Conservation (phyloP, 2,797 vertebrate species). For the Avahi laniger region DNA sequence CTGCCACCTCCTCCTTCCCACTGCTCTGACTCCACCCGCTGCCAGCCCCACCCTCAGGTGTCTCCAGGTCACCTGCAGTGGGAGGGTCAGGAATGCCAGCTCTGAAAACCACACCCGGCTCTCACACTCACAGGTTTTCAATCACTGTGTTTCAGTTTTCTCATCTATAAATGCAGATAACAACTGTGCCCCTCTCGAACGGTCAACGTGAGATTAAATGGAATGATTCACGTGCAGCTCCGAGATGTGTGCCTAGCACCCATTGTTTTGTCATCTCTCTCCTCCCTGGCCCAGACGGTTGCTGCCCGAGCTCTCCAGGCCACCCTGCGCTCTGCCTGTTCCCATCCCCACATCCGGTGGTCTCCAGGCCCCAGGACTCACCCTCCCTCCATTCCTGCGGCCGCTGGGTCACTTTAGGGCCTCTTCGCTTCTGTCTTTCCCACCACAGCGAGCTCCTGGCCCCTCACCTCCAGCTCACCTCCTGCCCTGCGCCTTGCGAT, state of each 20-base stretch:
- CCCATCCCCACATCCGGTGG: fast-evolving
- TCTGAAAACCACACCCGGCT: not conserved
- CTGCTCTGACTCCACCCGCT: not conserved
- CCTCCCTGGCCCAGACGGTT: not conserved
- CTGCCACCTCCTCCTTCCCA: not conserved
- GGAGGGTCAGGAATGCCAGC: not conserved
- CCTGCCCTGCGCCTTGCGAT: not conserved
- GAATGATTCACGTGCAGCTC: not conserved
- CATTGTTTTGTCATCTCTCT: not conserved
- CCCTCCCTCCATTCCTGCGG: not conserved
- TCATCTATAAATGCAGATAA: not conserved
- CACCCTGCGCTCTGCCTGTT: not conserved
- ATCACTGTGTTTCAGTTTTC: not conserved
- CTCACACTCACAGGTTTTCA: not conserved
- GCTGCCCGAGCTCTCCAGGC: not conserved
- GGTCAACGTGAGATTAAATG: not conserved
- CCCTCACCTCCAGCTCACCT: not conserved
- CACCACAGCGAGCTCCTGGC: not conserved
- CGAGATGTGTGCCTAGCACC: not conserved
- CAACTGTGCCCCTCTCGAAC: not conserved
- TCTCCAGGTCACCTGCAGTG: not conserved
- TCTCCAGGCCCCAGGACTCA: not conserved
- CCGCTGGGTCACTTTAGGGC: too few species aligned
- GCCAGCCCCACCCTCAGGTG: not conserved
- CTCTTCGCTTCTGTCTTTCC: not conserved